Percentiles rank a stretch among this genome's conserved stretches.
phyloP scores from a whole-genome alignment of 2,113 vertebrate genomes.

The Bucco capensis region DNA sequence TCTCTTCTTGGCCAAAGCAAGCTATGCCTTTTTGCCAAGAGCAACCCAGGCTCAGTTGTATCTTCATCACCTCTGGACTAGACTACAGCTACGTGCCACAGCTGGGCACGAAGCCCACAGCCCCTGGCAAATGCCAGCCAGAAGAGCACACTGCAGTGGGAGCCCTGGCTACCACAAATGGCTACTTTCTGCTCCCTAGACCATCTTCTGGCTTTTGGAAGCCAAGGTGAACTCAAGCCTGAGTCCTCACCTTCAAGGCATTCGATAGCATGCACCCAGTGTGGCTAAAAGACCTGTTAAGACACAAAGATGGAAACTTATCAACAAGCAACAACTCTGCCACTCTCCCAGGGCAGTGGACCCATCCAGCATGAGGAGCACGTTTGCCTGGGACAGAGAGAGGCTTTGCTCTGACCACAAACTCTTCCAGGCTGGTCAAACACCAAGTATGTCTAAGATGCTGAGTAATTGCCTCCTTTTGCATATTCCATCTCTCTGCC shows the following conservation, averaged over 20 bases:
- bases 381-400: neutral
- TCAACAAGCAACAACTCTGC: neutral
- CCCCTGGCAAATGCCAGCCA: slow-evolving; percentile 14
- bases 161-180: neutral
- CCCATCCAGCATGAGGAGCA: neutral
- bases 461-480: slow-evolving; percentile 18
- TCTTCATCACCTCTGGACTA: slow-evolving; percentile 33
- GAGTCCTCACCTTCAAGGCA: neutral
- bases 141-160: neutral
- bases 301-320: neutral
- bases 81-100: slow-evolving; percentile 17
- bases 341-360: neutral
- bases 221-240: neutral
- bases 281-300: neutral
- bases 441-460: neutral
- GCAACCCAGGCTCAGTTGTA: neutral
- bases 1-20: neutral
- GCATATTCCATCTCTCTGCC: neutral
- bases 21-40: slow-evolving; percentile 3
- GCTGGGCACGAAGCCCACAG: slow-evolving; percentile 38
- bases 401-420: neutral
- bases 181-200: neutral
- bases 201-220: neutral
- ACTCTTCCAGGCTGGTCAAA: neutral
- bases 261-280: neutral